Evolutionary conservation across 92 coral and sea anemone genomes (phyloP).

Genomic region (Paragorgia papillata): DNA sequence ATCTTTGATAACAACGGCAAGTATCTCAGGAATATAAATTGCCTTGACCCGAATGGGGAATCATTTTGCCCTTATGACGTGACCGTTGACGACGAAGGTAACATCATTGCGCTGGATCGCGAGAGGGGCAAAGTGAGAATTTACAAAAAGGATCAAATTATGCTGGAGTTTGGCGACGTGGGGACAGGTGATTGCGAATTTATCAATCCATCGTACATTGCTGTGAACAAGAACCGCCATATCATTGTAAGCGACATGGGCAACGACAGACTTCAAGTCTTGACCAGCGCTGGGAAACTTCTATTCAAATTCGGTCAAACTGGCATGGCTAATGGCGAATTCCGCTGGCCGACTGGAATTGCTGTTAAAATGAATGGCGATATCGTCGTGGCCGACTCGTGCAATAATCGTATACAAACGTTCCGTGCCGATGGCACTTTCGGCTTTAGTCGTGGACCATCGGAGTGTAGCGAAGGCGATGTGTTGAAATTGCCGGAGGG

Average conservation of each 20-base stretch:
- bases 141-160: conserved; percentile 71
- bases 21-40: conserved; percentile 62
- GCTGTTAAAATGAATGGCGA: conserved; percentile 74
- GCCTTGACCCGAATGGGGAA: conserved; percentile 46
- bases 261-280: conserved; percentile 92
- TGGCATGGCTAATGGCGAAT: conserved; percentile 79
- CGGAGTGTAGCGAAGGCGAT: conserved; percentile 69
- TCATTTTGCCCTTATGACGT: conserved; percentile 84
- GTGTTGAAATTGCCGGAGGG: conserved; percentile 92
- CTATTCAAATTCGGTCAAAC: conserved; percentile 85
- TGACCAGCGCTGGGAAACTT: conserved; percentile 74
- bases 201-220: conserved; percentile 82
- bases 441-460: conserved; percentile 67
- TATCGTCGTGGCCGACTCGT: conserved; percentile 92
- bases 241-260: conserved; percentile 93
- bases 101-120: conserved; percentile 80
- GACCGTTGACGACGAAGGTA: conserved; percentile 73
- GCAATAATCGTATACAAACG: conserved; percentile 87
- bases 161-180: conserved; percentile 79
- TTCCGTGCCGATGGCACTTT: conserved; percentile 85
- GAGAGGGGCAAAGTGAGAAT: conserved; percentile 84
- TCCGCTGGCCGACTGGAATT: conserved; percentile 97
- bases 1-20: conserved; percentile 74
- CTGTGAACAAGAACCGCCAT: conserved; percentile 79
- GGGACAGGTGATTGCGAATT: conserved; percentile 89